Conservation (phyloP, 1,140 invertebrate genomes). For the Helicorthomorpha holstii region DNA sequence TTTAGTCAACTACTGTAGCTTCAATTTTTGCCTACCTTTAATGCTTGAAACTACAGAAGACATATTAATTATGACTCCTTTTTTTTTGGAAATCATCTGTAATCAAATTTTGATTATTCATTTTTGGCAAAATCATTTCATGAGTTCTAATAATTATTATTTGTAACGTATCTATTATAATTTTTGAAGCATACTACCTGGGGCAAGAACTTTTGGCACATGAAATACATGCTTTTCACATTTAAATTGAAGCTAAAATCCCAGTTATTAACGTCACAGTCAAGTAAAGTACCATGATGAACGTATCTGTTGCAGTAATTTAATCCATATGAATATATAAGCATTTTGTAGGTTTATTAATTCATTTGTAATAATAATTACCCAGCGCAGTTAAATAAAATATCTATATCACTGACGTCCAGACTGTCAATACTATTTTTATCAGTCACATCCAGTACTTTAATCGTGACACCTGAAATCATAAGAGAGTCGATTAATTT, state of each 20-base stretch:
- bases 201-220: slow-evolving; percentile 23
- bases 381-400: slow-evolving; percentile 30
- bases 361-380: slow-evolving; percentile 8
- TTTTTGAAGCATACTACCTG: slow-evolving; percentile 14
- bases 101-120: not conserved
- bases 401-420: slow-evolving; percentile 21
- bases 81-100: slow-evolving; percentile 18
- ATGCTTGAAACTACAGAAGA: slow-evolving; percentile 28
- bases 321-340: too few relatives aligned
- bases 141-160: slow-evolving; percentile 2
- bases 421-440: slow-evolving; percentile 21
- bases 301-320: slow-evolving; percentile 24
- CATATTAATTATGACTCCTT: slow-evolving; percentile 29
- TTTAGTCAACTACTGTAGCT: not conserved
- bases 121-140: not conserved
- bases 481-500: too few relatives aligned
- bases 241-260: slow-evolving; percentile 28
- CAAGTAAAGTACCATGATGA: slow-evolving; percentile 24
- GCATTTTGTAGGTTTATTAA: not conserved
- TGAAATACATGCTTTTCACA: slow-evolving; percentile 26
- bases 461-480: slow-evolving; percentile 17
- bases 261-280: slow-evolving; percentile 24
- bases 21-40: slow-evolving; percentile 17
- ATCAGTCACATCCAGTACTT: slow-evolving; percentile 24
- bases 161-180: too few relatives aligned